Conservation (phyloP, 2,797 vertebrate genomes). For the Anniella stebbinsi region DNA sequence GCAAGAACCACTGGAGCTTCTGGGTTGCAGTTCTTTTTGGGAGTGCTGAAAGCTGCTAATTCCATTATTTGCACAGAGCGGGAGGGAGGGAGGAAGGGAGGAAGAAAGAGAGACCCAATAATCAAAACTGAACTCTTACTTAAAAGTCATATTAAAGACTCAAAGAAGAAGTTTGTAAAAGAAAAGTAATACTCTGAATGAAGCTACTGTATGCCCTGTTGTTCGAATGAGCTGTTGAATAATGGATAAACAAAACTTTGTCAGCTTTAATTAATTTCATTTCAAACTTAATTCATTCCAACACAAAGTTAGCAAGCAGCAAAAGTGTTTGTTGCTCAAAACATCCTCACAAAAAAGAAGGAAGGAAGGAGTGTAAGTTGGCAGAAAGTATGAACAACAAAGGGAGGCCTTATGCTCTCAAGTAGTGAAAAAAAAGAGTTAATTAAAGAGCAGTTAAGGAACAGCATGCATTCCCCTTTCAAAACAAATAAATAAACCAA, state of each 20-base stretch:
- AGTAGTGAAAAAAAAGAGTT: slow-evolving; percentile 29
- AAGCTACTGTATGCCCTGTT: slow-evolving; percentile 67
- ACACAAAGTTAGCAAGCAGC: slow-evolving; percentile 79
- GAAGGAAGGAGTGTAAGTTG: slow-evolving; percentile 40
- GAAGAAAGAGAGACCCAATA: slow-evolving; percentile 26
- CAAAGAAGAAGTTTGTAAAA: slow-evolving; percentile 67
- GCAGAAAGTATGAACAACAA: slow-evolving; percentile 51
- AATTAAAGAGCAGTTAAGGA: slow-evolving; percentile 58
- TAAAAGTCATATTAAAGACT: slow-evolving; percentile 54
- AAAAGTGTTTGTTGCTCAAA: slow-evolving; percentile 70
- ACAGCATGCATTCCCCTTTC: slow-evolving; percentile 18
- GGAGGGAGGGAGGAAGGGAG: background rate
- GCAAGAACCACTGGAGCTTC: slow-evolving; percentile 18
- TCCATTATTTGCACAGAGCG: slow-evolving; percentile 36
- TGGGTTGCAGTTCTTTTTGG: slow-evolving; percentile 31
- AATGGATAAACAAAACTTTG: slow-evolving; percentile 79
- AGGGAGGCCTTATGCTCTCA: slow-evolving; percentile 41
- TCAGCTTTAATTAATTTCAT: slow-evolving; percentile 82
- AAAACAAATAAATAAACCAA: slow-evolving; percentile 22
- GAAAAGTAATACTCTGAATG: slow-evolving; percentile 69
- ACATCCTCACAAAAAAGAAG: slow-evolving; percentile 60
- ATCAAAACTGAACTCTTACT: slow-evolving; percentile 46
- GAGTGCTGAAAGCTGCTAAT: slow-evolving; percentile 41
- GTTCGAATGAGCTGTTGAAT: slow-evolving; percentile 78
- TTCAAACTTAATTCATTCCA: slow-evolving; percentile 80